Evolutionary conservation across 1,140 invertebrate species (phyloP).

Genomic region (Drosophila neocordata): DNA sequence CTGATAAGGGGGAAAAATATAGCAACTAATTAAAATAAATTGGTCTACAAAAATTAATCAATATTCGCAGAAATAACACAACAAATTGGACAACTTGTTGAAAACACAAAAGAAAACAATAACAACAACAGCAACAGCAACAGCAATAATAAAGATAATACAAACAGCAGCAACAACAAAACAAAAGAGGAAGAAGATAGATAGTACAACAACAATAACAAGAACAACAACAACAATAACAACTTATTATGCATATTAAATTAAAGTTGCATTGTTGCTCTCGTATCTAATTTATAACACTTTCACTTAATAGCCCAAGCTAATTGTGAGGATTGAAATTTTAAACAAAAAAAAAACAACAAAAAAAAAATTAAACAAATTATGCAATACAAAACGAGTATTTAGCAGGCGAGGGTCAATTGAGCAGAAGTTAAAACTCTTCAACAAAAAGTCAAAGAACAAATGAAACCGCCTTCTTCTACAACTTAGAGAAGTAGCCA

Average conservation of each 20-base stretch:
- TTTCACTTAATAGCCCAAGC: constrained; percentile 67
- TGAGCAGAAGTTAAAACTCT: not conserved
- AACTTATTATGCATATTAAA: constrained; percentile 45
- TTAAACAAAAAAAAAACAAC: too few relatives aligned
- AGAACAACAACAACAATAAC: constrained; percentile 11
- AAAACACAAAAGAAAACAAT: constrained; percentile 27
- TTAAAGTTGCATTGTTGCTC: constrained; percentile 37
- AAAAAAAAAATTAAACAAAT: constrained; percentile 1
- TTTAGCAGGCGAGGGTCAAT: constrained; percentile 12
- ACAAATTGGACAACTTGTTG: constrained; percentile 26
- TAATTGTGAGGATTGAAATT: constrained; percentile 63
- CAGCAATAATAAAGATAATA: constrained; percentile 31
- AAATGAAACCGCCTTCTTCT: not conserved
- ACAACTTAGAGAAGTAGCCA: not conserved
- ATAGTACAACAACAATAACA: constrained; percentile 25
- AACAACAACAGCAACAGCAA: constrained; percentile 23
- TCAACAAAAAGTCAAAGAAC: not conserved
- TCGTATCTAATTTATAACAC: constrained; percentile 69
- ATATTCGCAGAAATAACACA: constrained; percentile 47
- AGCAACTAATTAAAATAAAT: constrained; percentile 76
- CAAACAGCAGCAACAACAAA: constrained; percentile 8
- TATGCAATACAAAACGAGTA: constrained; percentile 9
- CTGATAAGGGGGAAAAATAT: constrained; percentile 38
- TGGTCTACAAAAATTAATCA: constrained; percentile 58
- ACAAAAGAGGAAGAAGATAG: constrained; percentile 27